These are phyloP conservation scores for Eupithecia exiguata DNA, from an alignment of 2,888 invertebrate species.

Conservation along the genomic window DNA sequence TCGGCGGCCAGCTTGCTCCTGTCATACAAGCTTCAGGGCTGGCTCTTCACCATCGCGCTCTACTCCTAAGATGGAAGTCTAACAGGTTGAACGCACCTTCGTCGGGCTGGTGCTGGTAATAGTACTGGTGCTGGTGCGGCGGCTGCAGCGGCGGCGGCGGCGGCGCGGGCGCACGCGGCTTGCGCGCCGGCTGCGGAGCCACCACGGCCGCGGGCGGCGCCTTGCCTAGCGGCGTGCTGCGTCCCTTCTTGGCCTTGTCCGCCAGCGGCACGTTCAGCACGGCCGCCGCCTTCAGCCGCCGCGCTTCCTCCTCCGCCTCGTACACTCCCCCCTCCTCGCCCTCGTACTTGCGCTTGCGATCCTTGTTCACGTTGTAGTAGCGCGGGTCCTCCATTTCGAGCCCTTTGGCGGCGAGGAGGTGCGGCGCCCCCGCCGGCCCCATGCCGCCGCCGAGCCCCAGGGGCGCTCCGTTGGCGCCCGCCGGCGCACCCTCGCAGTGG, in stretches of 20 bases:
- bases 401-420: conserved; percentile 69
- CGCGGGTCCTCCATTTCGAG: conserved; percentile 87
- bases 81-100: conserved; percentile 85
- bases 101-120: conserved; percentile 83
- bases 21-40: conserved; percentile 85
- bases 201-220: conserved; percentile 73
- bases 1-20: conserved; percentile 81
- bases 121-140: conserved; percentile 81
- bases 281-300: conserved; percentile 79
- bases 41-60: conserved; percentile 85
- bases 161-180: conserved; percentile 76
- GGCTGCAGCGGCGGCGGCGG: conserved; percentile 76
- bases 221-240: conserved; percentile 60
- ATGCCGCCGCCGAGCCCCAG: conserved; percentile 72
- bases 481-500: conserved; percentile 60
- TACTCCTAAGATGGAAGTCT: conserved; percentile 84
- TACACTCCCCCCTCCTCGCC: conserved; percentile 87
- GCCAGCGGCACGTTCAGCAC: conserved; percentile 80
- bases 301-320: conserved; percentile 83
- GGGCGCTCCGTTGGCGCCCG: conserved; percentile 71
- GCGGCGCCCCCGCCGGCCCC: conserved; percentile 59
- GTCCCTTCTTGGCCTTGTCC: conserved; percentile 78
- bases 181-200: conserved; percentile 77
- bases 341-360: conserved; percentile 87
- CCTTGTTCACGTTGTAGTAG: conserved; percentile 89